Percentiles rank a stretch among this genome's conserved stretches.
phyloP scores from a whole-genome alignment of 2,888 invertebrate species.

The Listrodromus nycthemerus region DNA sequence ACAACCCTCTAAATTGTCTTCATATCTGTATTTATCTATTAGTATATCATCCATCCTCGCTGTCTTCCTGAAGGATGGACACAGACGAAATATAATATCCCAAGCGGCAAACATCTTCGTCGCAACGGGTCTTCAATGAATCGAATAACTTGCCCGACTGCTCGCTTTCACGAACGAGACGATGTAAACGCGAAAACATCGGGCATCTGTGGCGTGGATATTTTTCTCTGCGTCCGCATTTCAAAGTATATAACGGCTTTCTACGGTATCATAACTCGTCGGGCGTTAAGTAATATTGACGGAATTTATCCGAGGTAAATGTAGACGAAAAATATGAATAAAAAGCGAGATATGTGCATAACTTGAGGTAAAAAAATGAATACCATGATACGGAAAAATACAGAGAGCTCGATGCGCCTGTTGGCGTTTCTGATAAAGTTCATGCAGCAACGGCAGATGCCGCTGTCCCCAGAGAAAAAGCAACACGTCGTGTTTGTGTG shows the following conservation, averaged over 20 bases:
- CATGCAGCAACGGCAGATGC: slow-evolving; percentile 2
- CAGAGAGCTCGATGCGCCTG: neutral
- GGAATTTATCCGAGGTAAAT: neutral
- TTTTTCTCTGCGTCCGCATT: neutral
- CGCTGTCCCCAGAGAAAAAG: slow-evolving; percentile 9
- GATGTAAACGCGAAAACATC: neutral
- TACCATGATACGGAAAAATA: neutral
- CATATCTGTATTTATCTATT: slow-evolving; percentile 27
- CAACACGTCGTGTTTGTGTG: neutral
- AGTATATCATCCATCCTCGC: neutral
- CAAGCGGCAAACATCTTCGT: neutral
- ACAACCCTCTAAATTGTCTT: neutral
- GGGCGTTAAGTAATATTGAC: slow-evolving; percentile 18
- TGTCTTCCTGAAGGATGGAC: neutral
- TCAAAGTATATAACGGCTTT: neutral
- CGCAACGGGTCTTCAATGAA: slow-evolving; percentile 12
- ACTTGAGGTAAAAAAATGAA: neutral
- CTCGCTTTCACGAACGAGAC: neutral
- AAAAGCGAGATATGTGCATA: neutral
- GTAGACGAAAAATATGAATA: neutral
- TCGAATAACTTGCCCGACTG: slow-evolving; percentile 11
- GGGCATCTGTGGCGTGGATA: neutral
- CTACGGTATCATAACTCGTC: neutral
- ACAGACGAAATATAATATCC: slow-evolving; percentile 5
- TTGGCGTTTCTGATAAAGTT: slow-evolving; percentile 29